A percentile compares a stretch with the other conserved stretches of the same genome.
phyloP scores from a whole-genome alignment of 2,113 vertebrate species.

The Prionailurus viverrinus region DNA sequence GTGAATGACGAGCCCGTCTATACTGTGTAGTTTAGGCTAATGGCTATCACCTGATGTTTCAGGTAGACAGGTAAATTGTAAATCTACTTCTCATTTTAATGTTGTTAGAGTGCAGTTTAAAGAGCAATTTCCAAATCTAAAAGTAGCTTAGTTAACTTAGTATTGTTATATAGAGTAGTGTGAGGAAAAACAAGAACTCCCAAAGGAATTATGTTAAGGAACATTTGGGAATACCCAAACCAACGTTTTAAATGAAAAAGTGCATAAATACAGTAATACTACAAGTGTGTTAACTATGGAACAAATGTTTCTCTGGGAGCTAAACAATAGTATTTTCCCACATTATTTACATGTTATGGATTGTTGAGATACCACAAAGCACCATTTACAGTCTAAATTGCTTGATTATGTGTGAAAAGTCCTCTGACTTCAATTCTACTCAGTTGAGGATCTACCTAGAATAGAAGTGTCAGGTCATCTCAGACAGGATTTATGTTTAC shows the following conservation, averaged over 20 bases:
- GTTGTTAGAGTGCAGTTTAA: slow-evolving; percentile 82
- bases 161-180: slow-evolving; percentile 84
- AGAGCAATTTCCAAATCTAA: slow-evolving; percentile 83
- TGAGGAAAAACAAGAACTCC: slow-evolving; percentile 80
- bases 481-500: slow-evolving; percentile 9
- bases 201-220: slow-evolving; percentile 81
- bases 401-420: slow-evolving; percentile 62
- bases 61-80: slow-evolving; percentile 81
- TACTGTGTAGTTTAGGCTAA: slow-evolving; percentile 78
- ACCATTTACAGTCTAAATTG: slow-evolving; percentile 76
- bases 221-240: slow-evolving; percentile 84
- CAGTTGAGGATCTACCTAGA: not conserved
- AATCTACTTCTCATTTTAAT: slow-evolving; percentile 76
- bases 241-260: slow-evolving; percentile 88
- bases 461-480: slow-evolving; percentile 35
- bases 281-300: slow-evolving; percentile 87
- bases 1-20: slow-evolving; percentile 76
- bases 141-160: slow-evolving; percentile 88
- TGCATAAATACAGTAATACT: slow-evolving; percentile 91
- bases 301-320: slow-evolving; percentile 83
- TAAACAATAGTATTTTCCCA: slow-evolving; percentile 83
- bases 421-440: slow-evolving; percentile 68
- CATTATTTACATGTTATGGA: slow-evolving; percentile 86
- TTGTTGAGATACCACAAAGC: slow-evolving; percentile 84
- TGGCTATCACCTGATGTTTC: slow-evolving; percentile 71